Percentiles rank a stretch among this genome's conserved stretches.
Conservation (phyloP, 2,888 invertebrate genomes). For the Epistrophe grossulariae region DNA sequence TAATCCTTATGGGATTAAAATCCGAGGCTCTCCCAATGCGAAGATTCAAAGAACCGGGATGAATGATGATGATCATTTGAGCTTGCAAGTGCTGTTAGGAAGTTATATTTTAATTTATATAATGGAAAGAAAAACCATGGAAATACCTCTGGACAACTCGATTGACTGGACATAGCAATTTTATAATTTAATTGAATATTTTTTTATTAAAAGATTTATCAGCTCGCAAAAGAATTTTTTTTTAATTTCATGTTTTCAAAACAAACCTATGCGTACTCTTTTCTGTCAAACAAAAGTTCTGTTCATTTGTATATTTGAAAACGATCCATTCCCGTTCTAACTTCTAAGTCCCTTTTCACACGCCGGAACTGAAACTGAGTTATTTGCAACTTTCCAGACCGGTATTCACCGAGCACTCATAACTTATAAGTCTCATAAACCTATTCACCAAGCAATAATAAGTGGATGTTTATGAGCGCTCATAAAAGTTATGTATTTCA, state of each 20-base stretch:
- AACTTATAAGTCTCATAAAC: no score
- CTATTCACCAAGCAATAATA: no score
- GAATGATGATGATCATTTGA: slow-evolving; percentile 95
- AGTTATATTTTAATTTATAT: not conserved
- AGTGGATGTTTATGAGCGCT: no score
- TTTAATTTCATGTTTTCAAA: not conserved
- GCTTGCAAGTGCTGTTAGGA: slow-evolving; percentile 88
- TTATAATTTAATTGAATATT: not conserved
- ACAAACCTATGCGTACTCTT: not conserved
- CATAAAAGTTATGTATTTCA: no score
- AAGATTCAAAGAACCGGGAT: slow-evolving; percentile 95
- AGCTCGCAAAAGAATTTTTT: not conserved
- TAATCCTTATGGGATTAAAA: slow-evolving; percentile 91
- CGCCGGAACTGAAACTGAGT: no score
- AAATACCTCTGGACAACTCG: slow-evolving; percentile 68
- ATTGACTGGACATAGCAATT: slow-evolving; percentile 65
- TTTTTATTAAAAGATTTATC: not conserved
- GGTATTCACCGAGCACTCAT: no score
- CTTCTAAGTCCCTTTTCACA: no score
- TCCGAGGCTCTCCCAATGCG: slow-evolving; percentile 96
- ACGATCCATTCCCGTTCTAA: no score
- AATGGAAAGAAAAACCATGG: not conserved
- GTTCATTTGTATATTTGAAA: not conserved
- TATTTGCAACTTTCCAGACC: no score
- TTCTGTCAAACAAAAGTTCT: not conserved